phyloP scores from a whole-genome alignment of 2,888 invertebrate genomes.

The Carcina quercana region DNA sequence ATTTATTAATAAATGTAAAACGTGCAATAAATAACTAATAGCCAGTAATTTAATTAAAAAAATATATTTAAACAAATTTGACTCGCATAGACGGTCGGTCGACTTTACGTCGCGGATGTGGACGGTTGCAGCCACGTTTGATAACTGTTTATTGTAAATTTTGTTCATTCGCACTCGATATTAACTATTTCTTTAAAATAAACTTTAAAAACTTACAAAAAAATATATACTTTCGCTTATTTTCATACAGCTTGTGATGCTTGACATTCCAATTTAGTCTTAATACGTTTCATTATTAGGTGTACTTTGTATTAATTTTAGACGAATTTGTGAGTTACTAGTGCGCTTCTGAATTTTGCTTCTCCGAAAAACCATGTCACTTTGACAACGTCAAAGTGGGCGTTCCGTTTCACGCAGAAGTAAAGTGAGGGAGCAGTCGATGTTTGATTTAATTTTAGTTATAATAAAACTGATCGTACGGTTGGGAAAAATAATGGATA shows the following conservation, averaged over 20 bases:
- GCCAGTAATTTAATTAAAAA: slow-evolving; percentile 70
- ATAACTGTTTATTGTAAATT: slow-evolving; percentile 70
- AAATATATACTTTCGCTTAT: slow-evolving; percentile 31
- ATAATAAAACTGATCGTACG: slow-evolving; percentile 27
- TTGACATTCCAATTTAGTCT: slow-evolving; percentile 56
- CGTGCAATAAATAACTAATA: slow-evolving; percentile 76
- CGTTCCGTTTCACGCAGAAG: slow-evolving; percentile 7
- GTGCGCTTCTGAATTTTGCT: slow-evolving; percentile 24
- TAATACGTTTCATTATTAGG: slow-evolving; percentile 55
- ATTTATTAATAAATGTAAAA: slow-evolving; percentile 73
- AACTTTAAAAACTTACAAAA: slow-evolving; percentile 32
- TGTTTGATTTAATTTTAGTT: slow-evolving; percentile 37
- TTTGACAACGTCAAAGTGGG: not conserved
- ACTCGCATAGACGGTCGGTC: slow-evolving; percentile 60
- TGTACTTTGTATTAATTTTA: slow-evolving; percentile 52
- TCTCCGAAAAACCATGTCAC: slow-evolving; percentile 5
- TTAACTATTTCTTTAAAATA: slow-evolving; percentile 23
- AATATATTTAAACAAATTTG: slow-evolving; percentile 66
- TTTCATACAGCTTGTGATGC: slow-evolving; percentile 54
- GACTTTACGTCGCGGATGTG: slow-evolving; percentile 28
- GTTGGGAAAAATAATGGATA: slow-evolving; percentile 26
- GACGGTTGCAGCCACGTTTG: slow-evolving; percentile 23
- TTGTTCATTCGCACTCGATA: slow-evolving; percentile 44
- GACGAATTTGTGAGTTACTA: slow-evolving; percentile 58
- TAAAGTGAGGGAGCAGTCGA: slow-evolving; percentile 20